Evolutionary conservation across 2,797 vertebrate genomes (phyloP).

Genomic region (Chelmon rostratus): DNA sequence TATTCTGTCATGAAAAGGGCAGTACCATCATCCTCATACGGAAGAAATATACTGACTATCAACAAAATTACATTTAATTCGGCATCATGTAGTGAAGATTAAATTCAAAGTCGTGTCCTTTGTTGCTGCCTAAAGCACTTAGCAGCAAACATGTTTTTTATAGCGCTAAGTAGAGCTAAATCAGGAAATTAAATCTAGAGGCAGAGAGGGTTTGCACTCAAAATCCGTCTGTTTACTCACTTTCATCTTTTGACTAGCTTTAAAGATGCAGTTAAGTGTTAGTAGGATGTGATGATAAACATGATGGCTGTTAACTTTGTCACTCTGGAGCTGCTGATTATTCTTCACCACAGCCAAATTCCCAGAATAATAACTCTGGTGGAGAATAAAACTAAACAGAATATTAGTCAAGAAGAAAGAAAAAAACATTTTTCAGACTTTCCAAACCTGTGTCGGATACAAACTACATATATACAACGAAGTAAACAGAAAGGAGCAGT

Average conservation of each 20-base stretch:
- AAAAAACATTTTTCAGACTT: not conserved
- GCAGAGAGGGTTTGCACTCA: not conserved
- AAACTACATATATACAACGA: conserved; percentile 6
- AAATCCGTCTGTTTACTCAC: conserved; percentile 10
- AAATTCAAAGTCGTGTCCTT: conserved; percentile 8
- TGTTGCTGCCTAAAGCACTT: conserved; percentile 3
- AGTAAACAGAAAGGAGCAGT: conserved; percentile 13
- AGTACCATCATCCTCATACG: conserved; percentile 3
- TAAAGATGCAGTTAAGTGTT: conserved; percentile 50
- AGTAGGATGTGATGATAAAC: conserved; percentile 55
- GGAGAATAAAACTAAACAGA: conserved; percentile 9
- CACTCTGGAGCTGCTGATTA: conserved; percentile 17
- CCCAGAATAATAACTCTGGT: not conserved
- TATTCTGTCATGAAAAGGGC: conserved; percentile 8
- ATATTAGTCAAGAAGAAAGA: not conserved
- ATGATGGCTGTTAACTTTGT: conserved; percentile 40
- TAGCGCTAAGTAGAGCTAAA: not conserved
- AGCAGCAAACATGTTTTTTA: not conserved
- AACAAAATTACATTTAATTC: not conserved
- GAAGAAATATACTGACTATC: not conserved
- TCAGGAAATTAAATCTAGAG: conserved; percentile 26
- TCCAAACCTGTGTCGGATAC: conserved; percentile 1
- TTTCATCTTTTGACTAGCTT: conserved; percentile 3
- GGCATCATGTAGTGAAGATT: conserved; percentile 14
- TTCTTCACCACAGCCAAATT: conserved; percentile 8